A percentile compares a stretch with the other conserved stretches of the same genome.
Evolutionary conservation across 2,888 invertebrate species (phyloP).

Genomic region (Drosophila lacicola): DNA sequence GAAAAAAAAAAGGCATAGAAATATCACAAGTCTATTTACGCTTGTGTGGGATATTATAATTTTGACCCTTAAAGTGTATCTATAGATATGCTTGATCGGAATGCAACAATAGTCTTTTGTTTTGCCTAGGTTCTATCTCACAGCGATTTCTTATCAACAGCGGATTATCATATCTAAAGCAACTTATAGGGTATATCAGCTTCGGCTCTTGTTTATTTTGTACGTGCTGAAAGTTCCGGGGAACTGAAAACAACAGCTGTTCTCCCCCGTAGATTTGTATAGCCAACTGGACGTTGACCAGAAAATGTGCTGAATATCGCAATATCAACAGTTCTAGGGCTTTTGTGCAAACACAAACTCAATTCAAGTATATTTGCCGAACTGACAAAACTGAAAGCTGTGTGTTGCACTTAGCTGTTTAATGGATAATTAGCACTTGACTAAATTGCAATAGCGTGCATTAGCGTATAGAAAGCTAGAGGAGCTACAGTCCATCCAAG

Average conservation of each 20-base stretch:
- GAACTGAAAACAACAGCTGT: constrained; percentile 19
- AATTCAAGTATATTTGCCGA: constrained; percentile 11
- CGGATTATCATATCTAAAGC: too few relatives aligned
- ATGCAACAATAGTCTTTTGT: too few relatives aligned
- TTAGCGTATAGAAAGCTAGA: constrained; percentile 19
- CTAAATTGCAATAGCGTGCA: constrained; percentile 39
- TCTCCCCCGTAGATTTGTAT: not conserved
- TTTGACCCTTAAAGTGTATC: too few relatives aligned
- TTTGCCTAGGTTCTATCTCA: too few relatives aligned
- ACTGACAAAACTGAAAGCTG: constrained; percentile 1
- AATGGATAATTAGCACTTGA: constrained; percentile 50
- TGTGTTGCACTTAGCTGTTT: constrained; percentile 19
- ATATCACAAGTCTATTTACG: too few relatives aligned
- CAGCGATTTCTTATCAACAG: too few relatives aligned
- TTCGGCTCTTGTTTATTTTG: not conserved
- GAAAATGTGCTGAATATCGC: constrained; percentile 19
- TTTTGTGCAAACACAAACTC: constrained; percentile 3
- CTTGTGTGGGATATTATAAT: too few relatives aligned
- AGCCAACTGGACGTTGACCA: constrained; percentile 9
- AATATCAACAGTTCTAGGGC: constrained; percentile 37
- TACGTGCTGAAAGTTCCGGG: constrained; percentile 14
- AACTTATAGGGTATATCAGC: too few relatives aligned
- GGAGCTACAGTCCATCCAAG: not conserved
- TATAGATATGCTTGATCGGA: too few relatives aligned
- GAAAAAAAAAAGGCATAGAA: not conserved